A percentile compares a stretch with the other conserved stretches of the same genome.
phyloP scores from a whole-genome alignment of 2,888 invertebrate genomes.

The Eupithecia centaureata region DNA sequence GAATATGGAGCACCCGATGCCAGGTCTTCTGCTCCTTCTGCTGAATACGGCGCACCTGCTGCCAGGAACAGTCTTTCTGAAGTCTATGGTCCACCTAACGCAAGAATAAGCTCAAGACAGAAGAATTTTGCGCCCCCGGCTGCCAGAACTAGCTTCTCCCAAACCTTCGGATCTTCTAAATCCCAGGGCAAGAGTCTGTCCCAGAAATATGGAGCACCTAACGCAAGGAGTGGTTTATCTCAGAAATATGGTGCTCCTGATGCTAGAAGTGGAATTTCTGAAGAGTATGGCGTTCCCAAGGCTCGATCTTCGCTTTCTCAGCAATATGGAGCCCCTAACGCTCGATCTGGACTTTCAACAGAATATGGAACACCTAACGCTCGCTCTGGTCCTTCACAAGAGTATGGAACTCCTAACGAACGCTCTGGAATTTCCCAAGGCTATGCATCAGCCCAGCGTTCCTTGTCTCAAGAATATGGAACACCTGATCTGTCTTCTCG shows the following conservation, averaged over 20 bases:
- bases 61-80: conserved; percentile 18
- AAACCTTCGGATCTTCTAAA: conserved; percentile 42
- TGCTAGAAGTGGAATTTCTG: conserved; percentile 37
- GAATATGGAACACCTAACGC: background rate
- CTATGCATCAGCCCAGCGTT: conserved; percentile 9
- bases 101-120: conserved; percentile 21
- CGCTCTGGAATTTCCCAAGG: background rate
- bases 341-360: background rate
- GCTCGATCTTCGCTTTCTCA: background rate
- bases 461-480: conserved; percentile 41
- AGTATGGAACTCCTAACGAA: conserved; percentile 4
- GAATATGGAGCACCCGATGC: conserved; percentile 20
- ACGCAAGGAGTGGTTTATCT: conserved; percentile 42
- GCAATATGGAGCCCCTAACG: conserved; percentile 12
- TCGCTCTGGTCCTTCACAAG: background rate
- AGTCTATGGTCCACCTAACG: conserved; percentile 11
- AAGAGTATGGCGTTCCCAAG: conserved; percentile 43
- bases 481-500: conserved; percentile 34
- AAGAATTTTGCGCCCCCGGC: conserved; percentile 35
- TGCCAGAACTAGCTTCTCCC: conserved; percentile 32
- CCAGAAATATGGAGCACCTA: conserved; percentile 52
- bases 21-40: background rate
- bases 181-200: conserved; percentile 31
- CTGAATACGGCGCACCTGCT: conserved; percentile 20
- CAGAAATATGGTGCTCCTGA: conserved; percentile 56